Evolutionary conservation across 1,140 invertebrate species (phyloP).

Genomic region (Drosophila asahinai): DNA sequence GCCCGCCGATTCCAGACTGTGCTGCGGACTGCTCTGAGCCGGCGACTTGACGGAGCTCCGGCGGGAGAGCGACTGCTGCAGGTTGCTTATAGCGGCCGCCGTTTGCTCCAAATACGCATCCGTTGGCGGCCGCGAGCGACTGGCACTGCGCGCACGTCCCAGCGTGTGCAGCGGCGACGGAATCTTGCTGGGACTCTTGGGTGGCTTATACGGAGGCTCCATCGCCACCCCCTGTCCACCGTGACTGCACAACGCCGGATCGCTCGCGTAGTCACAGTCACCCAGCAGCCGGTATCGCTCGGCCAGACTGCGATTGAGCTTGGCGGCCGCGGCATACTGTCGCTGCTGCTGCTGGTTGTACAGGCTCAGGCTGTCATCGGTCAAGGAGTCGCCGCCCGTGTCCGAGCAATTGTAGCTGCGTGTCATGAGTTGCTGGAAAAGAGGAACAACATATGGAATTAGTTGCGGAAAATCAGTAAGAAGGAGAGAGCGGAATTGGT

Average conservation of each 20-base stretch:
- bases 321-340: constrained; percentile 59
- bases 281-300: constrained; percentile 77
- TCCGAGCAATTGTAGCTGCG: constrained; percentile 82
- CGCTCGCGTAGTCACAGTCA: constrained; percentile 81
- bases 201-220: constrained; percentile 85
- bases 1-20: constrained; percentile 63
- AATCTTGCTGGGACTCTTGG: constrained; percentile 88
- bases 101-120: constrained; percentile 88
- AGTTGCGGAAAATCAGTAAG: not conserved
- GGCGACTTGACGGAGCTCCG: constrained; percentile 81
- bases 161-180: constrained; percentile 87
- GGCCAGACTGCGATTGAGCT: constrained; percentile 70
- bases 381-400: constrained; percentile 69
- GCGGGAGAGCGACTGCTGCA: constrained; percentile 85
- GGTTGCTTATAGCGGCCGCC: constrained; percentile 88
- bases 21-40: constrained; percentile 76
- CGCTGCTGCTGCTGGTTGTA: constrained; percentile 59
- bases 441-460: not conserved
- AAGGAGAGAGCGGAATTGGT: not conserved
- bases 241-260: constrained; percentile 78
- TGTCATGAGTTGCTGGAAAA: constrained; percentile 69
- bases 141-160: constrained; percentile 86
- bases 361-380: constrained; percentile 78
- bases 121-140: constrained; percentile 80
- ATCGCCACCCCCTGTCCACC: constrained; percentile 34